Percentiles rank a stretch among this genome's conserved stretches.
Evolutionary conservation across 2,113 vertebrate genomes (phyloP).

Genomic region (Corythornis cristatus): DNA sequence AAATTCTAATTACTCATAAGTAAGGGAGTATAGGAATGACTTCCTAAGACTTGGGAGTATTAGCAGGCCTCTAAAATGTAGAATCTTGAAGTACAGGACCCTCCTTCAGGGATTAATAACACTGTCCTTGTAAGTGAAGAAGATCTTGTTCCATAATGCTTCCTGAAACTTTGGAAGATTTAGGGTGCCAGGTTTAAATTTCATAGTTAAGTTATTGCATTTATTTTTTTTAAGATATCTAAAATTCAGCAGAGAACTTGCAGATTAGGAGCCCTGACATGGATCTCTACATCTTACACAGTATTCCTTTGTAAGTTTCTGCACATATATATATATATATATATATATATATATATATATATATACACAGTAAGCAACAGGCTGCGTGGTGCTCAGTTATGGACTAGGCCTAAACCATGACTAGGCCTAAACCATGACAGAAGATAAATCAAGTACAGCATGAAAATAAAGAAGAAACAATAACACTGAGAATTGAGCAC

Average conservation of each 20-base stretch:
- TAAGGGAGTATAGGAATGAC: not conserved
- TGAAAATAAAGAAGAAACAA: not conserved
- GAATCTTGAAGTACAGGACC: not conserved
- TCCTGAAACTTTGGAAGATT: not conserved
- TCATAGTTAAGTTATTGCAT: not conserved
- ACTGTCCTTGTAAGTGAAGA: not conserved
- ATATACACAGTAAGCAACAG: too few relatives aligned
- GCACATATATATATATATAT: too few relatives aligned
- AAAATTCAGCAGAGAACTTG: not conserved
- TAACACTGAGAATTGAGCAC: not conserved
- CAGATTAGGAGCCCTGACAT: not conserved
- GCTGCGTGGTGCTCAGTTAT: too few relatives aligned
- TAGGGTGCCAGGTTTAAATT: not conserved
- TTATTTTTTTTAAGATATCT: not conserved
- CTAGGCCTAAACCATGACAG: too few relatives aligned
- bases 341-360: too few relatives aligned
- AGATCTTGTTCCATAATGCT: not conserved
- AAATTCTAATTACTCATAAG: not conserved
- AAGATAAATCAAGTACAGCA: not conserved
- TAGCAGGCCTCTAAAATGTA: not conserved
- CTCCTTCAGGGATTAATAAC: not conserved
- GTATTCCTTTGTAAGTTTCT: not conserved
- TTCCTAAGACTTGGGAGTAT: not conserved
- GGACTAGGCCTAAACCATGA: too few relatives aligned
- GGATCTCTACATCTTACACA: not conserved